Percentiles rank a stretch among this genome's conserved stretches.
Conservation (phyloP, 2,113 vertebrate genomes). For the Perccottus glenii region DNA sequence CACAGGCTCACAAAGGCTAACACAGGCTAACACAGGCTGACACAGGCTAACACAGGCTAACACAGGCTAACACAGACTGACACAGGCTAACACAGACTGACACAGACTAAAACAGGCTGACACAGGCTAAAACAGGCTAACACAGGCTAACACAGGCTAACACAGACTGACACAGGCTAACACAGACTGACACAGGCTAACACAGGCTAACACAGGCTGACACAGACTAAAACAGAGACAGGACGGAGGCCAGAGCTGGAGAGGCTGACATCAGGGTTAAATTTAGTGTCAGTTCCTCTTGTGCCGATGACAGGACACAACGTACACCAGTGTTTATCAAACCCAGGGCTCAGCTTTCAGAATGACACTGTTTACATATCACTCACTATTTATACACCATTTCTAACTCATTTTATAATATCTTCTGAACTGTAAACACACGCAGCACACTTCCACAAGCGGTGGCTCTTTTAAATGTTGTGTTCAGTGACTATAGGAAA, state of each 20-base stretch:
- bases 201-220: too few relatives aligned
- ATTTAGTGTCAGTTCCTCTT: conserved; percentile 70
- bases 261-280: conserved; percentile 71
- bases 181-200: conserved; percentile 50
- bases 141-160: background rate
- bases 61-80: background rate
- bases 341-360: too few relatives aligned
- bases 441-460: too few relatives aligned
- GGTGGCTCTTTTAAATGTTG: too few relatives aligned
- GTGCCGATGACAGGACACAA: conserved; percentile 3
- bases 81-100: background rate
- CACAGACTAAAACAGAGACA: conserved; percentile 39
- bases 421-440: too few relatives aligned
- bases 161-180: background rate
- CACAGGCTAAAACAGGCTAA: background rate
- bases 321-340: too few relatives aligned
- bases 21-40: background rate
- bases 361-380: too few relatives aligned
- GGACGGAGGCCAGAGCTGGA: conserved; percentile 50
- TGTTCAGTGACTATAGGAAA: too few relatives aligned
- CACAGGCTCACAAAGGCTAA: conserved; percentile 48
- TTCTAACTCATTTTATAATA: too few relatives aligned
- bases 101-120: too few relatives aligned
- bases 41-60: background rate
- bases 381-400: too few relatives aligned